Base-by-base conservation (phyloP, 2,888 invertebrate species). In the Argyresthia goedartella region DNA sequence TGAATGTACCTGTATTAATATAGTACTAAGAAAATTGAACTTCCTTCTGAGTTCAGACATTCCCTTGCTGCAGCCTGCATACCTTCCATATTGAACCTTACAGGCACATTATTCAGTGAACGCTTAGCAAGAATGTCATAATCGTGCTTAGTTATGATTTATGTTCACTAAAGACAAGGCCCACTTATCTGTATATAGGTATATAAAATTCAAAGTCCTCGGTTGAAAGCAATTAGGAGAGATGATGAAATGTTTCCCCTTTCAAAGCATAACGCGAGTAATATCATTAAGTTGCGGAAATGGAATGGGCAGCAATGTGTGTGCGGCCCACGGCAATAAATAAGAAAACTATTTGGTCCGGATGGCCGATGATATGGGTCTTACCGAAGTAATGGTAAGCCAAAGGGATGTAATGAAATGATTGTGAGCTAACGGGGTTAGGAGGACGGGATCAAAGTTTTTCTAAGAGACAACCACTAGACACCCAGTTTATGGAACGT, bases 241-340 rank as follows among this genome's bases (percentile, higher is more conserved):
- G 14, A 48, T 10, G 10, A 16, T 44, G 51, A 51, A 51, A 51
- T 51, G 45, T 51, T 44, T 33, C 60, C 56, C 59, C 60, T 58
- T 54, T 60, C 57, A 55, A 60, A 64, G 64, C 60, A 66, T 65
- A 71, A 68, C 65, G 59, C 71, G 73, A 78, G 76, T 78, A 69
- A 79, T 75, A 76, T 70, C 72, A 72, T 73, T 72, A 71, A 65
- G 67, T 64, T 62, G 66, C 65, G 63, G 69, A 71, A 71, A 69
- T 67, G 69, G 66, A 71, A 67, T 66, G 68, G 70, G 67, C 61
- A 56, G 54, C 60, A 64, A 64, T 65, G 65, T 62, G 62, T 61
- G 67, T 66, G 67, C 62, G 48, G 36, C 41, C 41, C 50, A 7
- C 14, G 16, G 42, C 42, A 42, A 50, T 50, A 50, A 50, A 50